Evolutionary conservation across 2,888 invertebrate species (phyloP).

Genomic region (Gibbula magus): DNA sequence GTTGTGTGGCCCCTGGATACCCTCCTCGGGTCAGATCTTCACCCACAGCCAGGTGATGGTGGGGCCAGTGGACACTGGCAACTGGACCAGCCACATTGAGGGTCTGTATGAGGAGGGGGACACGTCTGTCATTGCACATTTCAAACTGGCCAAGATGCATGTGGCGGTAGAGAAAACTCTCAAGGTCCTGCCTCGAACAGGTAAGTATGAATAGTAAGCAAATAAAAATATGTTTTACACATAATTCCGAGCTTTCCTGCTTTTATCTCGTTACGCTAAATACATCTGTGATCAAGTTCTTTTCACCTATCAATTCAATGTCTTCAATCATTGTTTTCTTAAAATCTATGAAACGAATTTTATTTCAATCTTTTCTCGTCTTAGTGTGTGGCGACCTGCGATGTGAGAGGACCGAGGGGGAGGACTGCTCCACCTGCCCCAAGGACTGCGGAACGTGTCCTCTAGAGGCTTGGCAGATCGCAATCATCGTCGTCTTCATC

Average conservation of each 20-base stretch:
- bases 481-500: conserved; percentile 45
- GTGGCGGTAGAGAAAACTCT: conserved; percentile 55
- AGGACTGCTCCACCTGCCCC: conserved; percentile 63
- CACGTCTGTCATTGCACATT: conserved; percentile 67
- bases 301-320: no score
- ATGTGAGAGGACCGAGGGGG: conserved; percentile 58
- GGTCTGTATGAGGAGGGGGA: conserved; percentile 59
- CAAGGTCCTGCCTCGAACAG: conserved; percentile 60
- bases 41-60: conserved; percentile 63
- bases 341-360: no score
- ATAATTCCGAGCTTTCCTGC: no score
- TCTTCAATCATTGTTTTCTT: no score
- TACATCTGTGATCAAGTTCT: no score
- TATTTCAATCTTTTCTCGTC: no score
- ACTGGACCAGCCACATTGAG: conserved; percentile 57
- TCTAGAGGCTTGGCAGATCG: conserved; percentile 50
- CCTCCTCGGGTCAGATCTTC: conserved; percentile 56
- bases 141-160: conserved; percentile 64
- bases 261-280: no score
- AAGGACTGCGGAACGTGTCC: conserved; percentile 67
- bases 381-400: conserved; percentile 62
- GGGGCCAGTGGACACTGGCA: conserved; percentile 50
- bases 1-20: conserved; percentile 70
- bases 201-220: conserved; percentile 38
- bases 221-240: no score